phyloP scores from a whole-genome alignment of 2,797 vertebrate species.

The Cuniculus paca region DNA sequence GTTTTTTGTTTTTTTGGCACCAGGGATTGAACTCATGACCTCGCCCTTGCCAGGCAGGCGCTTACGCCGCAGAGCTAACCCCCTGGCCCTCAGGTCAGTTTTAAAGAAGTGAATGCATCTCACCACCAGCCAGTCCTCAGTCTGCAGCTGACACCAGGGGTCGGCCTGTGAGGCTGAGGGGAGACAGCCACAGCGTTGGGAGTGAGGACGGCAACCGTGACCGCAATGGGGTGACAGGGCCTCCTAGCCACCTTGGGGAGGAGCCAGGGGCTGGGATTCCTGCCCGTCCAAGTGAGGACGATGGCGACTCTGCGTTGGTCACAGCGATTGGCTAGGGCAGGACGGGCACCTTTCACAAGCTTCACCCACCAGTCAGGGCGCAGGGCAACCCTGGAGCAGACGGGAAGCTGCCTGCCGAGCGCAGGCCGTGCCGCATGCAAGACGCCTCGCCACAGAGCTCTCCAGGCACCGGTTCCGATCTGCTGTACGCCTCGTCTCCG shows the following conservation, averaged over 20 bases:
- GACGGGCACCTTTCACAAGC: background rate
- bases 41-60: too few species aligned
- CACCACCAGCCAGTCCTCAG: background rate
- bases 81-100: conserved; percentile 1
- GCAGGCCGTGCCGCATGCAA: background rate
- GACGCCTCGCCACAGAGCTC: background rate
- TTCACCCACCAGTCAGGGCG: background rate
- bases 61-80: too few species aligned
- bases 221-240: background rate
- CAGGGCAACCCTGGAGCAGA: too few species aligned
- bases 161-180: background rate
- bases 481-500: background rate
- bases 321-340: background rate
- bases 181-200: too few species aligned
- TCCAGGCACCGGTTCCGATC: background rate
- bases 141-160: background rate
- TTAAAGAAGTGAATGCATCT: background rate
- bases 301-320: background rate
- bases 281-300: background rate
- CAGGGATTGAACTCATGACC: too few species aligned
- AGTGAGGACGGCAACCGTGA: background rate
- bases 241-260: background rate
- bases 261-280: background rate
- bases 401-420: background rate
- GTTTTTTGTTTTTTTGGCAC: too few species aligned